Evolutionary conservation across 2,888 invertebrate species (phyloP).

Genomic region (Polylopha cassiicola): DNA sequence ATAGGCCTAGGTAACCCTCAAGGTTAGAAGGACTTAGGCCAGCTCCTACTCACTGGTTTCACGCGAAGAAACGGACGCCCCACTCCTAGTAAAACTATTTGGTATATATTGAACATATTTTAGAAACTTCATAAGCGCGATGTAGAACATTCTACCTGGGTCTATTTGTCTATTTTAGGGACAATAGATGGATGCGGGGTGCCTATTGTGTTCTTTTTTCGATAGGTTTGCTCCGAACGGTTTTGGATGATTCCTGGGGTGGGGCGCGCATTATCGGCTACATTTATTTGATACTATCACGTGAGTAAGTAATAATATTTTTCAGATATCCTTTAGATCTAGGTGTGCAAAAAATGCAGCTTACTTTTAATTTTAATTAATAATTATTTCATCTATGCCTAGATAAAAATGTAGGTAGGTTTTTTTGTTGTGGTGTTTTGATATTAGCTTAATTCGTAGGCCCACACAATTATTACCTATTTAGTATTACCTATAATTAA

Average conservation of each 20-base stretch:
- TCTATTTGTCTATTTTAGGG: slow-evolving; percentile 44
- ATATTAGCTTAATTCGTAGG: too few relatives aligned
- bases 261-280: slow-evolving; percentile 2
- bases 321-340: too few relatives aligned
- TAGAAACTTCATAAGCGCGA: slow-evolving; percentile 51
- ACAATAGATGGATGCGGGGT: slow-evolving; percentile 34
- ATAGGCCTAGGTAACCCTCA: slow-evolving; percentile 22
- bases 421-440: too few relatives aligned
- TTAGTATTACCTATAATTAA: too few relatives aligned
- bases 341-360: too few relatives aligned
- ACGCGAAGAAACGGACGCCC: slow-evolving; percentile 71
- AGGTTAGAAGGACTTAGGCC: slow-evolving; percentile 39
- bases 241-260: too few relatives aligned
- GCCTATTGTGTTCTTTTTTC: slow-evolving; percentile 37
- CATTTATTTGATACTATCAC: slow-evolving; percentile 1
- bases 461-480: too few relatives aligned
- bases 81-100: background rate
- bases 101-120: slow-evolving; percentile 31
- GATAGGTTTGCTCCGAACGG: slow-evolving; percentile 10
- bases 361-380: too few relatives aligned
- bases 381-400: too few relatives aligned
- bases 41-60: slow-evolving; percentile 57
- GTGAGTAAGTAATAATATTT: too few relatives aligned
- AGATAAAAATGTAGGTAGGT: too few relatives aligned
- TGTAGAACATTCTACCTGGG: slow-evolving; percentile 54